Percentiles rank a stretch among this genome's conserved stretches.
Conservation (phyloP, 2,888 invertebrate species). For the Ariolimax columbianus region DNA sequence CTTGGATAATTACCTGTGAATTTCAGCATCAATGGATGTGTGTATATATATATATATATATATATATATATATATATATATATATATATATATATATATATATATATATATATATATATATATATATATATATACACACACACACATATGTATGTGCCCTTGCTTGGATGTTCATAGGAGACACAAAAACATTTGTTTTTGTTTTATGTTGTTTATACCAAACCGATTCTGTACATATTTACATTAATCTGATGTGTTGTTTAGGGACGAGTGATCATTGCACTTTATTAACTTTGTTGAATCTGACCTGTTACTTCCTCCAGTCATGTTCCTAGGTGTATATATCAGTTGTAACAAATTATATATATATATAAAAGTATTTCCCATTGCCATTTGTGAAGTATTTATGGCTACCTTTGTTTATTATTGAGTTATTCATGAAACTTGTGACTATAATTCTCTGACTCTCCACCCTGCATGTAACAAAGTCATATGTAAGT, state of each 20-base stretch:
- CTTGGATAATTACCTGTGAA: not conserved
- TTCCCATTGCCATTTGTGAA: not conserved
- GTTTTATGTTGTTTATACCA: not conserved
- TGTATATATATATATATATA: too few relatives aligned
- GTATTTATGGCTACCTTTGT: not conserved
- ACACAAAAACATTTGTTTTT: not conserved
- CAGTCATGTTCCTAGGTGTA: constrained; percentile 37
- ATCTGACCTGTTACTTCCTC: not conserved
- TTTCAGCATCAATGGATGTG: not conserved
- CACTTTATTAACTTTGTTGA: constrained; percentile 20
- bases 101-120: too few relatives aligned
- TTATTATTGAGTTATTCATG: not conserved
- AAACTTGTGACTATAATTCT: not conserved
- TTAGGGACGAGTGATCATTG: not conserved
- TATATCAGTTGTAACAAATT: constrained; percentile 17
- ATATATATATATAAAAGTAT: not conserved
- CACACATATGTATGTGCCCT: too few relatives aligned
- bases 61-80: too few relatives aligned
- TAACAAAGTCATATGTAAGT: not conserved
- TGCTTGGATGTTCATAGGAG: not conserved
- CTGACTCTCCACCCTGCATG: not conserved
- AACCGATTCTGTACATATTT: not conserved
- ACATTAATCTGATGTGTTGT: not conserved
- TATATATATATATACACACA: too few relatives aligned
- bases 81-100: too few relatives aligned